Conservation (phyloP, 2,113 vertebrate species). For the Cercopithecus mona region DNA sequence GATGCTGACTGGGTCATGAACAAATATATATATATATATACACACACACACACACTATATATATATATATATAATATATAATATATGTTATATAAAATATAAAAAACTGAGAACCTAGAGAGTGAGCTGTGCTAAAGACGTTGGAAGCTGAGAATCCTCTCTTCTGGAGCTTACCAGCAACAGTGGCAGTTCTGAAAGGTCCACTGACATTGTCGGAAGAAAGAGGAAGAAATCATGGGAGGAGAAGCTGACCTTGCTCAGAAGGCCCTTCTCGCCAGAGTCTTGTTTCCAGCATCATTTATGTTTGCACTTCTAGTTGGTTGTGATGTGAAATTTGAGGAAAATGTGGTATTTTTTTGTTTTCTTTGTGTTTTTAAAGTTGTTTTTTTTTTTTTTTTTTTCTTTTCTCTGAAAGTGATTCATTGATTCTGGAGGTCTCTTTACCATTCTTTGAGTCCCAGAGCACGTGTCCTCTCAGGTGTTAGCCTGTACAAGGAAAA, state of each 20-base stretch:
- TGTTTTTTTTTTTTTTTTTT: conserved; percentile 2
- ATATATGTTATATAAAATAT: too few species aligned
- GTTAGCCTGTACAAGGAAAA: neutral
- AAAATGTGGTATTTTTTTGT: conserved; percentile 41
- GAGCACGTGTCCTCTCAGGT: neutral
- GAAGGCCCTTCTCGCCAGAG: neutral
- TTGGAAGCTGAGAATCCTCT: neutral
- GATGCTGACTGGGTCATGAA: conserved; percentile 95
- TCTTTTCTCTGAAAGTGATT: conserved; percentile 33
- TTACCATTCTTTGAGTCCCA: neutral
- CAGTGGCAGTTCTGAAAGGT: neutral
- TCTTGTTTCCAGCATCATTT: neutral
- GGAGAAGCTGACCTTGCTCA: neutral
- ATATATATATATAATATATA: too few species aligned
- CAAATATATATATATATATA: conserved; percentile 78
- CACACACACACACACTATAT: too few species aligned
- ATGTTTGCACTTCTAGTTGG: neutral
- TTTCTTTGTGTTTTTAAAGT: neutral
- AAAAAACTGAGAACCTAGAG: neutral
- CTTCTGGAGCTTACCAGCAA: neutral
- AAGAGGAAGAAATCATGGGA: neutral
- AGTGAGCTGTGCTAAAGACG: neutral
- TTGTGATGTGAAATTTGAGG: neutral
- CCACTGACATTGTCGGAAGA: neutral
- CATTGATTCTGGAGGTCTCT: conserved; percentile 15